phyloP scores from a whole-genome alignment of 2,797 vertebrate species.

The Megaceryle alcyon region DNA sequence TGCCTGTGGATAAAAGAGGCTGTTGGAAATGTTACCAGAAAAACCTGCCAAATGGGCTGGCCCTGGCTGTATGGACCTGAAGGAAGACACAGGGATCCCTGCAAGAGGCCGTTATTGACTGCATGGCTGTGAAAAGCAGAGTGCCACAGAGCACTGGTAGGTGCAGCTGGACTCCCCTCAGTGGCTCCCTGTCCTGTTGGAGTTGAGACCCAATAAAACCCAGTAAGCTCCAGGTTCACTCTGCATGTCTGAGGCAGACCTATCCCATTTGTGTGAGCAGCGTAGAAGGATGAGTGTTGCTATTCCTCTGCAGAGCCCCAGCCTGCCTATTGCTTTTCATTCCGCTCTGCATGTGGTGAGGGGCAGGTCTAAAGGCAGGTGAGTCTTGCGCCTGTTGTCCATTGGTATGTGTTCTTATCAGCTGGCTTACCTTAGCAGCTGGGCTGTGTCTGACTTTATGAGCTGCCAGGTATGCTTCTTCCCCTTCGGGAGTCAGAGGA shows the following conservation, averaged over 20 bases:
- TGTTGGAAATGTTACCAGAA: conserved; percentile 1
- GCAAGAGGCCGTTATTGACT: background rate
- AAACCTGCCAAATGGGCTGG: conserved; percentile 6
- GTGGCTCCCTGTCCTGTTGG: background rate
- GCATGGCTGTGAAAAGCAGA: background rate
- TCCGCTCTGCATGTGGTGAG: background rate
- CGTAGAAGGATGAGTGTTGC: background rate
- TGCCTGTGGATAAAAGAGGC: background rate
- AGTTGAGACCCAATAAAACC: background rate
- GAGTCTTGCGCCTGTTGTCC: background rate
- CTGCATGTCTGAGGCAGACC: background rate
- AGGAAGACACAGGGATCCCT: background rate
- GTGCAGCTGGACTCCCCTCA: background rate
- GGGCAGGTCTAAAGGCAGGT: background rate
- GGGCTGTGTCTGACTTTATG: conserved; percentile 3
- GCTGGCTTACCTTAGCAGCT: conserved; percentile 34
- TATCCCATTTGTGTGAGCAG: background rate
- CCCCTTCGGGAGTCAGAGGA: background rate
- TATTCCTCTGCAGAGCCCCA: background rate
- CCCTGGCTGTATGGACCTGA: conserved; percentile 6
- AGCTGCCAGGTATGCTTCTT: conserved; percentile 13
- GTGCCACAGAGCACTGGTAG: background rate
- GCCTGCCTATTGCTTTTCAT: background rate
- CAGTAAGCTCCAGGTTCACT: background rate
- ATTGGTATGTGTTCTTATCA: background rate